Conservation (phyloP, 2,797 vertebrate species). For the Otolemur crassicaudatus region DNA sequence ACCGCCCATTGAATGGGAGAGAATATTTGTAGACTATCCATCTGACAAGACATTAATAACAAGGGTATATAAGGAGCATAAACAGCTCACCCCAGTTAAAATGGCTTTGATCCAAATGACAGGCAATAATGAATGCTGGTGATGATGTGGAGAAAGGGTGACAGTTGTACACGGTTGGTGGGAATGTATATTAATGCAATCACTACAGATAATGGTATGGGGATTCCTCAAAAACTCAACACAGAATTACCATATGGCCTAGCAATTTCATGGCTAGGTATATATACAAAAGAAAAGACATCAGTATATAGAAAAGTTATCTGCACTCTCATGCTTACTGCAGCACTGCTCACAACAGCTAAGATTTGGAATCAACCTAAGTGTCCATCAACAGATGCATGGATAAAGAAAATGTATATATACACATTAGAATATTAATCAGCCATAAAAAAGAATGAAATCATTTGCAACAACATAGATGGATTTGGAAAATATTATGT, state of each 20-base stretch:
- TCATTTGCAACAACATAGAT: background rate
- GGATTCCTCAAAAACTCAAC: background rate
- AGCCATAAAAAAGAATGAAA: background rate
- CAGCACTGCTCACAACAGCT: background rate
- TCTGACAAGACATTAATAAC: background rate
- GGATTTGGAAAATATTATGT: background rate
- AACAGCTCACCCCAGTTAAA: background rate
- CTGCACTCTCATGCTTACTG: background rate
- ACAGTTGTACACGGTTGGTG: background rate
- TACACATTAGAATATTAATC: background rate
- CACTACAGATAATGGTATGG: background rate
- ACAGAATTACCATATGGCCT: background rate
- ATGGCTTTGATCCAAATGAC: background rate
- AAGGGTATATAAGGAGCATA: background rate
- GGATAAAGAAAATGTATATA: background rate
- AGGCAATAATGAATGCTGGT: background rate
- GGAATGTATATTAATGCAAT: background rate
- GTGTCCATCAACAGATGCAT: background rate
- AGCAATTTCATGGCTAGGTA: background rate
- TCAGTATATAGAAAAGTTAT: background rate
- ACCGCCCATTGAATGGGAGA: background rate
- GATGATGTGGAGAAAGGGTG: background rate
- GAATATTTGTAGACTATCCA: background rate
- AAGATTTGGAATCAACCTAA: background rate
- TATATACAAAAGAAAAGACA: background rate